Base-by-base conservation (phyloP, 2,113 vertebrate genomes). In the Microcebus griseorufus region DNA sequence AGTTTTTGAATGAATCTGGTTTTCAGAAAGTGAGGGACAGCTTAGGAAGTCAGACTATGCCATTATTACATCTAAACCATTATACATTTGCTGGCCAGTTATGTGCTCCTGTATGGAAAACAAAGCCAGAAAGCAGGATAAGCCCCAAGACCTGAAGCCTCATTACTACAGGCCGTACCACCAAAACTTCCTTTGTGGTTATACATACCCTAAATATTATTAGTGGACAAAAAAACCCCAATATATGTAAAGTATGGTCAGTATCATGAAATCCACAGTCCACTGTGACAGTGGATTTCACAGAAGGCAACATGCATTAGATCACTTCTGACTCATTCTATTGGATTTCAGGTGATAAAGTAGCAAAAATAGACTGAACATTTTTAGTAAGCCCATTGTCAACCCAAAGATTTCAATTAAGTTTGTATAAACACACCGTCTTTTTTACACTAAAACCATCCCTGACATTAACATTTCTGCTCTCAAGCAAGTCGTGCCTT, bases 1-100 rank as follows among this genome's bases (percentile, higher is more conserved):
- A 96, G 92, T 92, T 88, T 97, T 95, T 92, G 96, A 90, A 78
- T 95, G 87, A 97, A 93, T 55, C 55, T 96, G 95, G 92, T 95
- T 89, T 87, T 95, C 64, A 65, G 89, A 98, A 98, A 94, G 76
- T 65, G 65, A 96, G 95, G 85, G 95, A 62, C 85, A 89, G 93
- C 85, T 95, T 95, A 90, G 95, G 83, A 97, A 96, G 95, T 82
- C 81, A 97, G 96, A 82, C 58, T 58, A 12, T 58, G 87, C 79
- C 95, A 82, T 95, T 90, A 80, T 84, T 73, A 69, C 70, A 95
- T 95, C 80, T 92, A 94, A 96, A 76, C 83, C 93, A 60, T 94
- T 89, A 84, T 73, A 37, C 80, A 32, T 93, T 80, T 45, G 55
- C 94, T 91, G 18, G 92, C 84, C 97, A 94, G 81, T 82, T 92